phyloP scores from a whole-genome alignment of 2,113 vertebrate genomes.

The Seriola dumerili region DNA sequence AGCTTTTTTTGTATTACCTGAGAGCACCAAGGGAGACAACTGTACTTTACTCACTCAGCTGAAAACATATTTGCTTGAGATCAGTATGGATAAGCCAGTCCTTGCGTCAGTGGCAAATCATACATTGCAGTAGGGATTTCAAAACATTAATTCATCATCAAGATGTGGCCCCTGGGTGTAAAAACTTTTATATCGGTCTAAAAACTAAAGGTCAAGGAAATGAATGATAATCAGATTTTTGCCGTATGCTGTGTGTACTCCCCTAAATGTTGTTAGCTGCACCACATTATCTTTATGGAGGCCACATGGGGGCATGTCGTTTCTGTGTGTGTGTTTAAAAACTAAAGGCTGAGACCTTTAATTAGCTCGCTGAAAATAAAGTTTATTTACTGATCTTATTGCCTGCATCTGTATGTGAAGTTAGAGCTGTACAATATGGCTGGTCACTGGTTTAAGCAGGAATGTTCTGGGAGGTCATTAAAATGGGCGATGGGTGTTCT shows the following conservation, averaged over 20 bases:
- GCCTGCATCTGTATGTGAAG: neutral
- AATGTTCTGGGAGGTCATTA: conserved; percentile 28
- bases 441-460: neutral
- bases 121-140: neutral
- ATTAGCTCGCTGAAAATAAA: conserved; percentile 14
- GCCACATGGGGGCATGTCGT: neutral
- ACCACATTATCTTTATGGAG: conserved; percentile 20
- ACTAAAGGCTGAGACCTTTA: conserved; percentile 28
- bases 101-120: neutral
- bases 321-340: neutral
- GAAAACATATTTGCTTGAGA: conserved; percentile 5
- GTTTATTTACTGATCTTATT: neutral
- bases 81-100: neutral
- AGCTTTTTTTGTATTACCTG: conserved; percentile 7
- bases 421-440: neutral
- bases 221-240: conserved; percentile 3
- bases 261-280: conserved; percentile 14
- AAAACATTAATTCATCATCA: neutral
- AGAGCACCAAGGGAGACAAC: neutral
- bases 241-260: conserved; percentile 16
- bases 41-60: conserved; percentile 12
- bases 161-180: neutral
- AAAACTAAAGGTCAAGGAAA: conserved; percentile 26
- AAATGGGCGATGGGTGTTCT: conserved; percentile 29
- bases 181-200: neutral